Percentiles rank a stretch among this genome's conserved stretches.
These are phyloP conservation scores for Colletes collaris DNA, from an alignment of 2,888 invertebrate species.

Conservation along the genomic window DNA sequence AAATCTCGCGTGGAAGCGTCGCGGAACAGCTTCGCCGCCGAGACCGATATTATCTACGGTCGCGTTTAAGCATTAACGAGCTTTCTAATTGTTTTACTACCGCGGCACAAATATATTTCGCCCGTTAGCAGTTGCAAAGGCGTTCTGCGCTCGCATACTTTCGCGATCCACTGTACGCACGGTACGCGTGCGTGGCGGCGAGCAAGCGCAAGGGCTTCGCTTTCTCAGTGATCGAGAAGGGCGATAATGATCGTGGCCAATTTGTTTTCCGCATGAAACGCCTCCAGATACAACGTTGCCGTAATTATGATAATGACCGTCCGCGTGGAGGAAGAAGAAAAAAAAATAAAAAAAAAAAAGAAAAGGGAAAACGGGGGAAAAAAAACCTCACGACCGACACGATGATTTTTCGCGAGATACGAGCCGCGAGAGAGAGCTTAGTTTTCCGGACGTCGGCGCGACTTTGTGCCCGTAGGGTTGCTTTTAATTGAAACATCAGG, in stretches of 20 bases:
- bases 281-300: conserved; percentile 63
- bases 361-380: too few relatives aligned
- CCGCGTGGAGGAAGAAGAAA: not conserved
- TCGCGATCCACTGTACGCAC: too few relatives aligned
- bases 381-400: conserved; percentile 28
- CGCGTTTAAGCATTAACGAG: too few relatives aligned
- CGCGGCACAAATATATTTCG: too few relatives aligned
- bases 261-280: conserved; percentile 74
- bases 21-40: too few relatives aligned
- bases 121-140: too few relatives aligned
- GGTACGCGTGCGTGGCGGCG: conserved; percentile 14
- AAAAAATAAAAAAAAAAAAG: too few relatives aligned
- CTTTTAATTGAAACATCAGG: conserved; percentile 50
- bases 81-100: too few relatives aligned
- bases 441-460: conserved; percentile 16
- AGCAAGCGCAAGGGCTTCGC: conserved; percentile 27
- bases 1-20: too few relatives aligned
- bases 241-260: conserved; percentile 77
- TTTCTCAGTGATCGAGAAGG: conserved; percentile 60
- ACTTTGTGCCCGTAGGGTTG: conserved; percentile 5
- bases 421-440: not conserved
- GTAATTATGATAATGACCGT: conserved; percentile 67
- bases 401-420: conserved; percentile 34
- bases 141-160: too few relatives aligned
- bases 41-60: too few relatives aligned